Conservation (phyloP, 2,888 invertebrate genomes). For the Carterocephalus palaemon region DNA sequence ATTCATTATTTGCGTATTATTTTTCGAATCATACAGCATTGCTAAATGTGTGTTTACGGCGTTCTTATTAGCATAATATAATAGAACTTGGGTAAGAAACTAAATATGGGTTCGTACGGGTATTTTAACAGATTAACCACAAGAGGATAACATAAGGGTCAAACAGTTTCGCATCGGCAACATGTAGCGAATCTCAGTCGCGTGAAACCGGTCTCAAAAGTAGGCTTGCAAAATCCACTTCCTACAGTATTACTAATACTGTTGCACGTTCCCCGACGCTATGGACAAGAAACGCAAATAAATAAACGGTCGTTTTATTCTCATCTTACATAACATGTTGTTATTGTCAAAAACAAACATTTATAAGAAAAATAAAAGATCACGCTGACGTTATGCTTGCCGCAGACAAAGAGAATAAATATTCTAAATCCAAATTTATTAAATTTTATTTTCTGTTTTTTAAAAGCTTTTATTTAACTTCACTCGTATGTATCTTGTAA, state of each 20-base stretch:
- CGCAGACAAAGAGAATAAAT: conserved; percentile 9
- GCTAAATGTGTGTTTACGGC: no score
- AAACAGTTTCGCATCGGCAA: conserved; percentile 36
- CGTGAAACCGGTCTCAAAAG: conserved; percentile 64
- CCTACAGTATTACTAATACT: conserved; percentile 36
- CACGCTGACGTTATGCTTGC: conserved; percentile 21
- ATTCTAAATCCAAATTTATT: conserved; percentile 29
- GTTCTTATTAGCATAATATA: no score
- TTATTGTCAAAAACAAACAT: conserved; percentile 22
- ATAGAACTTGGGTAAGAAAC: no score
- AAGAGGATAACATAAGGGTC: conserved; percentile 29
- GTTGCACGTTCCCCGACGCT: conserved; percentile 24
- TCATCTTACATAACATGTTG: conserved; percentile 3
- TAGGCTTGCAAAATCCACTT: conserved; percentile 67
- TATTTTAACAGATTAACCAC: not conserved
- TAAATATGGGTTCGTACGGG: no score
- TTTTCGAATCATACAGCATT: no score
- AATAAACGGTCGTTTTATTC: conserved; percentile 10
- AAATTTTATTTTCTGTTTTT: no score
- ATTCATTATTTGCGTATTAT: no score
- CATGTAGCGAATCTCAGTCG: conserved; percentile 48
- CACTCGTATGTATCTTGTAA: no score
- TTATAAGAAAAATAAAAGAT: conserved; percentile 17
- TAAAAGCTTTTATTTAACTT: no score
- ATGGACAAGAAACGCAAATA: conserved; percentile 25